Evolutionary conservation across 1,140 invertebrate species (phyloP), one percentile per base, ranked within the genome.

Genomic region (Drosophila mojavensis): DNA sequence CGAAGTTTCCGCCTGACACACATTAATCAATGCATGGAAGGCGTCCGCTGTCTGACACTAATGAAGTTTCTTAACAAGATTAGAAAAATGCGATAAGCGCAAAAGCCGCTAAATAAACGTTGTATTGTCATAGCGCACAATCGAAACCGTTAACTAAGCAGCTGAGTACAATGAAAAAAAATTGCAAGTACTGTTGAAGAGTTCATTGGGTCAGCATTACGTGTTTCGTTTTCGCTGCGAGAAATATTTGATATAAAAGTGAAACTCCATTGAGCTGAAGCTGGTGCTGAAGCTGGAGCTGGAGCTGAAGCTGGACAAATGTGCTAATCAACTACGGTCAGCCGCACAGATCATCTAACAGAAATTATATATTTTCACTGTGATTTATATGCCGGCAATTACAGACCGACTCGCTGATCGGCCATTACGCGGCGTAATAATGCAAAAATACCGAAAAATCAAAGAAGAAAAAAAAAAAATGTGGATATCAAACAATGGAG

Each of bases 21-120:
- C 80, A 89, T 89, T 89, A 89, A 89, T 89, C 84, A 89, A 79
- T 64, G 54, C 30, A 51, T 41, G 60, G 50, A 54, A 60, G 78
- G 67, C 66, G 71, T 50, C 78, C 54, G 71, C 76, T 15, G 36
- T 74, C 63, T 89, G 84, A 89, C 85, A 90, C 85, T 89, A 89
- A 89, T 89, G 85, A 89, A 89, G 84, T 84, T 89, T 89, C 78
- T 81, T 78, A 83, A 89, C 80, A 80, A 88, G 83, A 88, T 89
- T 80, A 65, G 41, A 72, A 65, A 59, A 59, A 70, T 58, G 53
- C 69, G 83, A 88, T 89, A 88, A 85, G 53, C 64, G 33, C 60
- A 13, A 63, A 65, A 53, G 24, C 17, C 20, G 36, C 9, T 33
- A 70, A 48, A 48, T 24, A 69, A 15, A 4, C 50, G 26, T n/a